Base-by-base conservation (phyloP, 2,888 invertebrate species). In the Archips crataeganus region DNA sequence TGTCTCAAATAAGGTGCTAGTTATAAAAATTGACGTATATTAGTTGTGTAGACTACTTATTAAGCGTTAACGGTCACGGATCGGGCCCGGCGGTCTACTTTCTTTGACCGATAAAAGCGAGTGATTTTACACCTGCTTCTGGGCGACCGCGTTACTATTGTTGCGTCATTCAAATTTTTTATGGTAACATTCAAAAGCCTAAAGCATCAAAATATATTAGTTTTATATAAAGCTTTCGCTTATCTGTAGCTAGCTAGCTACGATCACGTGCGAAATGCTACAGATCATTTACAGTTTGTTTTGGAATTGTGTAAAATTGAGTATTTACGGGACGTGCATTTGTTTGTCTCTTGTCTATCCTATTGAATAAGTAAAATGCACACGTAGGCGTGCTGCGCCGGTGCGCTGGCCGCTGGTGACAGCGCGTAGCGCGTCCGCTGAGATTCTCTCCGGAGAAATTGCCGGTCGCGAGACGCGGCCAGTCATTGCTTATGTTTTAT, bases 371-470 rank as follows among this genome's bases (percentile, higher is more conserved):
- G 75, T 70, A 74, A 77, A 77, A 75, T 74, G 73, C 73, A 75
- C 66, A 75, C 76, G 75, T 80, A 70, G 74, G 60, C 77, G 77
- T 77, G 69, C 76, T 76, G 77, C 77, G 79, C 75, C 75, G 75
- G 77, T 78, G 79, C 82, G 82, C 83, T 81, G 81, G 84, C 81
- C 81, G 79, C 77, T 76, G 80, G 84, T 79, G 81, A 85, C 83
- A 86, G 83, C 84, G 80, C 79, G 82, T 79, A 86, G 83, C 84
- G 80, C 79, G 82, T 79, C 81, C 79, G 80, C 75, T 83, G 82
- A 90, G 88, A 90, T 90, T 90, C 87, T 90, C 87, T 82, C 78
- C 70, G 85, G 92, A 88, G 93, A 93, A 93, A 93, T 90, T 90
- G 84, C 84, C 80, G 81, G 85, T 79, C 77, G 83, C 84, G 80